Evolutionary conservation across 2,888 invertebrate species (phyloP), one percentile per base, ranked within the genome.

Genomic region (Drosophila infuscata): DNA sequence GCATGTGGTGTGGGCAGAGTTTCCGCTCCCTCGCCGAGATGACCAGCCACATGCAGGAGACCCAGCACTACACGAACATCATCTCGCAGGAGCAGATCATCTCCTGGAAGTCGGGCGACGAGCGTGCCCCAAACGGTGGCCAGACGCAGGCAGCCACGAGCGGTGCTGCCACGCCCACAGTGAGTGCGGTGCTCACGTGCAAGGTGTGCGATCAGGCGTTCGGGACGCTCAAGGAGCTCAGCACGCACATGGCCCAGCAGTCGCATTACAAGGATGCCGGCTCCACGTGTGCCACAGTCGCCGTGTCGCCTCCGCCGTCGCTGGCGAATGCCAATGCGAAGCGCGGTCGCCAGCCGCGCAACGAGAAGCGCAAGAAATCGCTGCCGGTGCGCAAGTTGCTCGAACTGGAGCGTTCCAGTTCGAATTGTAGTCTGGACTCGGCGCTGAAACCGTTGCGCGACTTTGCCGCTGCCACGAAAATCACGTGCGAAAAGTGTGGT

Each of bases 1-100:
- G 99, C 93, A 99, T 99, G 98, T 99, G 99, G 98, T 99, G 99
- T 89, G 98, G 99, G 0, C 99, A 99, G 92, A 99, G 98, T 86
- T 99, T 99, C 94, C 96, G 98, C 66, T 97, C 98, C 0, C 94
- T 99, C 64, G 99, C 99, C 3, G 98, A 99, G 94, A 98, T 99
- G 97, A 99, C 99, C 2, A 97, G 97, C 88, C 99, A 99, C 93
- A 99, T 99, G 99, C 98, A 99, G 93, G 97, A 99, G 91, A 99
- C 99, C 32, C 98, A 99, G 92, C 99, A 99, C 92, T 99, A 99
- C 92, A 98, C 99, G 0, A 99, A 99, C 92, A 99, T 99, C 81
- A 99, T 99, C 91, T 99, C 98, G 20, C 98, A 98, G 93, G 98
- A 98, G 93, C 98, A 98, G 94, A 98, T 98, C 67, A 98, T 98